Conservation (phyloP, 2,888 invertebrate species). For the Stictocephala bisonia region DNA sequence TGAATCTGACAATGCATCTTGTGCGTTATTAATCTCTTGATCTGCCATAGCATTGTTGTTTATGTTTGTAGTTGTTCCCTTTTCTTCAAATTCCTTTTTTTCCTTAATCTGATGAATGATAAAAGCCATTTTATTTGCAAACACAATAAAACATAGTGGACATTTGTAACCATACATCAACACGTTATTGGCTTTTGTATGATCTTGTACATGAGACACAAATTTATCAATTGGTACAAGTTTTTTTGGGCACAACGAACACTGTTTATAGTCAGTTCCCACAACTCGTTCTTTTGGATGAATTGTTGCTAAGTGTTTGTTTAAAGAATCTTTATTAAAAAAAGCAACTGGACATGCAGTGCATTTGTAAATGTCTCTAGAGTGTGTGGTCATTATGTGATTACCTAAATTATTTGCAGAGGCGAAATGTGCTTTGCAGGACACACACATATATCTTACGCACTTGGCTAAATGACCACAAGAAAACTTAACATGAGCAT, state of each 20-base stretch:
- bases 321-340: slow-evolving; percentile 1
- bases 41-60: background rate
- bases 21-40: background rate
- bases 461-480: slow-evolving; percentile 50
- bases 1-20: slow-evolving; percentile 16
- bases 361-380: slow-evolving; percentile 49
- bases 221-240: slow-evolving; percentile 36
- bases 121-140: slow-evolving; percentile 35
- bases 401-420: slow-evolving; percentile 29
- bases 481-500: slow-evolving; percentile 47
- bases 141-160: slow-evolving; percentile 29
- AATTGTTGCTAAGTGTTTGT: slow-evolving; percentile 11
- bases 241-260: slow-evolving; percentile 44
- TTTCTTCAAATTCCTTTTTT: slow-evolving; percentile 8
- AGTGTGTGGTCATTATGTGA: slow-evolving; percentile 47
- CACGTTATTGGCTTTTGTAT: slow-evolving; percentile 14
- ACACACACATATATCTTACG: slow-evolving; percentile 48
- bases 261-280: slow-evolving; percentile 26
- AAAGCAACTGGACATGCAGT: slow-evolving; percentile 45
- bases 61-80: background rate
- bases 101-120: slow-evolving; percentile 27
- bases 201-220: slow-evolving; percentile 24
- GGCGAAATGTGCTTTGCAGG: slow-evolving; percentile 39
- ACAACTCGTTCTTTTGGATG: background rate
- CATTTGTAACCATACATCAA: slow-evolving; percentile 43